Base-by-base conservation (phyloP, 1,140 invertebrate species). In the Glossosoma conforme region DNA sequence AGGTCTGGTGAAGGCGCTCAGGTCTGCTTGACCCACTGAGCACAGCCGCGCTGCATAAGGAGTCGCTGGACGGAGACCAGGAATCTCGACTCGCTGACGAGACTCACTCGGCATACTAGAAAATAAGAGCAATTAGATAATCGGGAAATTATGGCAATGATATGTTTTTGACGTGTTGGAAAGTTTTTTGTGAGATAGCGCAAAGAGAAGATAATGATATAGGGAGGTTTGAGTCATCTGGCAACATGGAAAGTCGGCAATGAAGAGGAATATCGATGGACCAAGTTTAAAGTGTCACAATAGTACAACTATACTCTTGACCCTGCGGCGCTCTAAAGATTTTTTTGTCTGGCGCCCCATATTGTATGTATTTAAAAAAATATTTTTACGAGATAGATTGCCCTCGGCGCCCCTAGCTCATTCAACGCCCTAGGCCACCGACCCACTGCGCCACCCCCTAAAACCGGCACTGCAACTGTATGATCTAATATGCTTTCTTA, bases 1-100 rank as follows among this genome's bases (percentile, higher is more conserved):
- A 2, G 69, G 65, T 0, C 65, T 55, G 0, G 69, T 70, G 35
- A 61, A 74, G 1, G 64, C 52, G 40, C 70, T 72, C 15, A 65
- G 58, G 5, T 69, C 72, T 0, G 71, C 69, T 50, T 68, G 62
- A 50, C 72, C 72, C 5, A 63, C 66, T 0, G 70, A 68, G n/a
- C 70, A 69, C 0, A 72, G 64, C 8, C 70, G 49, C 0, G 68
- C 66, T 2, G 62, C 62, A 17, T 73, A 75, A 0, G 65, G 57
- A 0, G 66, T 69, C 0, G 70, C 66, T 9, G 70, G 70, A 2
- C 64, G 56, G 0, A 73, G 61, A n/a, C 65, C 69, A 17, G 66
- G 64, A 3, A 75, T 55, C 13, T 73, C 70, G 4, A 66, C 47
- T 6, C 60, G 58, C 46, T 74, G 70, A 2, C 68, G 63, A 6